Evolutionary conservation across 2,888 invertebrate species (phyloP).

Genomic region (Chrysolina oricalcia): DNA sequence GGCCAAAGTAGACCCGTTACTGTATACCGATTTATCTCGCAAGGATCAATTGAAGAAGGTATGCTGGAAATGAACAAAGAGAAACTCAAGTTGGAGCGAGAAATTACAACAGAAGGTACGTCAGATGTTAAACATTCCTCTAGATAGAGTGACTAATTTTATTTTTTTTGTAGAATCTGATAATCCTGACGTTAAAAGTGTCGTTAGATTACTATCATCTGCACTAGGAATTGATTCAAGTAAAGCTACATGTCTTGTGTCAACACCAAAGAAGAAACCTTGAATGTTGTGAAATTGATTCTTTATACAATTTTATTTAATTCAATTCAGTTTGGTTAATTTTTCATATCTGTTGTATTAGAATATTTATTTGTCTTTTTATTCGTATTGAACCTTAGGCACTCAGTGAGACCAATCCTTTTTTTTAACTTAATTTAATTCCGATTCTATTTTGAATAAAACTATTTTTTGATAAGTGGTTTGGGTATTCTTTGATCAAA

Average conservation of each 20-base stretch:
- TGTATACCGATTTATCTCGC: constrained; percentile 88
- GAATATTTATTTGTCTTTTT: constrained; percentile 18
- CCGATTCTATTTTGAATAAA: constrained; percentile 26
- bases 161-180: constrained; percentile 76
- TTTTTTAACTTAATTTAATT: constrained; percentile 25
- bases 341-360: constrained; percentile 36
- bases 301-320: constrained; percentile 46
- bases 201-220: constrained; percentile 85
- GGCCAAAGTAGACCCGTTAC: constrained; percentile 88
- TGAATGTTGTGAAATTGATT: constrained; percentile 44
- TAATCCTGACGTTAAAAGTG: constrained; percentile 83
- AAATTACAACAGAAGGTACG: constrained; percentile 79
- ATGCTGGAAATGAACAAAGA: constrained; percentile 92
- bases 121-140: neutral
- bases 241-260: constrained; percentile 64
- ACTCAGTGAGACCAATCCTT: constrained; percentile 20
- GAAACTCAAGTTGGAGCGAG: constrained; percentile 92
- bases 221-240: constrained; percentile 78
- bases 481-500: neutral
- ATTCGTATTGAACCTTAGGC: constrained; percentile 4
- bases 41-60: constrained; percentile 93
- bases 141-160: neutral
- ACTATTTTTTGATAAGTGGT: constrained; percentile 16
- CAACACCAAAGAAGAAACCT: constrained; percentile 62
- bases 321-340: constrained; percentile 19